phyloP scores from a whole-genome alignment of 2,888 invertebrate species.

The Acanthosepion lycidas region DNA sequence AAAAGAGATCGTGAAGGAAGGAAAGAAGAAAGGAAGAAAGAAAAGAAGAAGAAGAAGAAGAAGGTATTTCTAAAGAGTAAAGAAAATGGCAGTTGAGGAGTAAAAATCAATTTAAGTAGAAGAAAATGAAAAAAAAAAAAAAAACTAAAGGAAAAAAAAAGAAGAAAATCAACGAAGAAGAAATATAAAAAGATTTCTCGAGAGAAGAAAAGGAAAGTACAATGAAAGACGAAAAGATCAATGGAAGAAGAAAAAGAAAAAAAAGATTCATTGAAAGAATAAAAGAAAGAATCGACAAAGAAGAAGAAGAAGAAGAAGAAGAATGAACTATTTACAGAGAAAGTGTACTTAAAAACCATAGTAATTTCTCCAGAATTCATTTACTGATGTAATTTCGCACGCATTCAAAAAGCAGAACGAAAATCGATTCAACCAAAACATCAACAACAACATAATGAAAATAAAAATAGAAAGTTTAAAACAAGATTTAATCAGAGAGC shows the following conservation, averaged over 20 bases:
- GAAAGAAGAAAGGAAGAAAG: not conserved
- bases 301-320: slow-evolving; percentile 23
- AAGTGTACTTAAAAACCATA: too few relatives aligned
- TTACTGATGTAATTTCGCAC: too few relatives aligned
- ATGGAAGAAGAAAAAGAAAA: too few relatives aligned
- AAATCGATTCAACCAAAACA: too few relatives aligned
- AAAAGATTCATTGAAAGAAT: too few relatives aligned
- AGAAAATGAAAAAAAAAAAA: not conserved
- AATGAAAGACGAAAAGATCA: too few relatives aligned
- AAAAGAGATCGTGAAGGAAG: not conserved
- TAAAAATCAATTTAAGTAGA: not conserved
- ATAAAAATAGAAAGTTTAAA: too few relatives aligned
- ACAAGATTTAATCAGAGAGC: too few relatives aligned
- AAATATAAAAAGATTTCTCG: not conserved
- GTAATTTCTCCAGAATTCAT: too few relatives aligned
- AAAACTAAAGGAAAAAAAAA: not conserved
- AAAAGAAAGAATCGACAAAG: not conserved
- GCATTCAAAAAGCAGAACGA: too few relatives aligned
- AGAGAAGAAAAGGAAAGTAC: not conserved
- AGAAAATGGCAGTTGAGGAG: not conserved
- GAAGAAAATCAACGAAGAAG: not conserved
- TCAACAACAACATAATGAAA: too few relatives aligned
- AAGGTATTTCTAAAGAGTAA: not conserved
- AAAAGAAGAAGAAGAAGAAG: not conserved
- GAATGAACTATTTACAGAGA: not conserved